Evolutionary conservation across 2,888 invertebrate species (phyloP).

Genomic region (Cacoxenus indagator): DNA sequence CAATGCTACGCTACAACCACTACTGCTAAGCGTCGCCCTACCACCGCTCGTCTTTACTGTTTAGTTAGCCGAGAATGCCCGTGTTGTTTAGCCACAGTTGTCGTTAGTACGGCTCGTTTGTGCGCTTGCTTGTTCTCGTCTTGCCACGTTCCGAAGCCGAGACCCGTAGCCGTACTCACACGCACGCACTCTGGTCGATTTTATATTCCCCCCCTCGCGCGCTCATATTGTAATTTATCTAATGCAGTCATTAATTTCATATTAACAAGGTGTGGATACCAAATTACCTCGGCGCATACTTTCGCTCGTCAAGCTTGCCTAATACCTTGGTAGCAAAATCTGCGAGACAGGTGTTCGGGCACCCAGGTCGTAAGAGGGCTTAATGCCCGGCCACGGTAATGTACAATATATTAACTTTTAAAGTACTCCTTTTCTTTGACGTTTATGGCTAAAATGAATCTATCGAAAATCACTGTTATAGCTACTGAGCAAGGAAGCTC

Average conservation of each 20-base stretch:
- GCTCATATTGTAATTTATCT: conserved; percentile 61
- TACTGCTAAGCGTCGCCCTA: neutral
- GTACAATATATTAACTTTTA: neutral
- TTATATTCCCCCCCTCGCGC: neutral
- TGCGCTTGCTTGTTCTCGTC: neutral
- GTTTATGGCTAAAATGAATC: too few relatives aligned
- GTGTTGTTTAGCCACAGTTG: neutral
- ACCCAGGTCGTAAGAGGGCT: neutral
- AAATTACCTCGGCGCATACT: conserved; percentile 52
- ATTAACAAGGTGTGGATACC: conserved; percentile 73
- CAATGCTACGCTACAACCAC: neutral
- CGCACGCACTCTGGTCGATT: neutral
- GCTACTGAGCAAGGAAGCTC: too few relatives aligned
- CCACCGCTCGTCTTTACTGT: neutral
- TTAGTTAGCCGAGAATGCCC: neutral
- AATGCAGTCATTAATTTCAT: conserved; percentile 73
- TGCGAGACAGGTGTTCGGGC: neutral
- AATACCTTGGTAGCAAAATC: too few relatives aligned
- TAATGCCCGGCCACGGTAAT: neutral
- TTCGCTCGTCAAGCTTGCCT: neutral
- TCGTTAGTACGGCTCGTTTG: neutral
- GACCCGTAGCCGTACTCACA: too few relatives aligned
- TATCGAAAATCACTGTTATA: too few relatives aligned
- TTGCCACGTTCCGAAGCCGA: neutral
- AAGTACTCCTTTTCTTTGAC: neutral